Evolutionary conservation across 23 tunicate species (phyloP).

Genomic region (Clavelina lepadiformis): DNA sequence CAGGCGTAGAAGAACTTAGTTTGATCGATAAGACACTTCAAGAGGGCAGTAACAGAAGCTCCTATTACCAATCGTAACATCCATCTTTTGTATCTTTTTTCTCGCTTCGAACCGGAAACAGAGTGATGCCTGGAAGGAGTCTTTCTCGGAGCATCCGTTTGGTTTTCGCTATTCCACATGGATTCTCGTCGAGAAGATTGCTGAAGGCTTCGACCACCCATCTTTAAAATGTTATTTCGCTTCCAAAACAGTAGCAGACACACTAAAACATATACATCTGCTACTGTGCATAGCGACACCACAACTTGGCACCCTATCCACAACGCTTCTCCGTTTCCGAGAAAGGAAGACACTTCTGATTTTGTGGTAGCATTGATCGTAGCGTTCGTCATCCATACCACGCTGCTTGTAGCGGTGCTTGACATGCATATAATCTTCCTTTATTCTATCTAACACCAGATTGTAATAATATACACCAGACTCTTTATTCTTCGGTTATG

Average conservation of each 20-base stretch:
- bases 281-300: conserved; percentile 10
- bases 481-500: no score
- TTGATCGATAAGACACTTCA: conserved; percentile 60
- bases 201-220: no score
- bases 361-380: no score
- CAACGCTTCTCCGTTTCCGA: conserved; percentile 18
- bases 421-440: no score
- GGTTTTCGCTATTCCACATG: no score
- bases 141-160: not conserved
- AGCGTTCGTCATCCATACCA: no score
- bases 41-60: conserved; percentile 23
- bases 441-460: no score
- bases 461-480: no score
- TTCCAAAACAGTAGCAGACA: not conserved
- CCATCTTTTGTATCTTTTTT: conserved; percentile 27
- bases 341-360: not conserved
- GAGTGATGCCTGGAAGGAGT: not conserved
- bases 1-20: conserved; percentile 70
- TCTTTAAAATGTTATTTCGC: not conserved
- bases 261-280: conserved; percentile 1
- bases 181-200: no score
- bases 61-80: conserved; percentile 44
- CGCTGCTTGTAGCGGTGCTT: no score
- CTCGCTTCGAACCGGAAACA: no score
- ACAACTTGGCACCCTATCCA: conserved; percentile 45